Conservation (phyloP, 2,888 invertebrate genomes). For the Homarus gammarus region DNA sequence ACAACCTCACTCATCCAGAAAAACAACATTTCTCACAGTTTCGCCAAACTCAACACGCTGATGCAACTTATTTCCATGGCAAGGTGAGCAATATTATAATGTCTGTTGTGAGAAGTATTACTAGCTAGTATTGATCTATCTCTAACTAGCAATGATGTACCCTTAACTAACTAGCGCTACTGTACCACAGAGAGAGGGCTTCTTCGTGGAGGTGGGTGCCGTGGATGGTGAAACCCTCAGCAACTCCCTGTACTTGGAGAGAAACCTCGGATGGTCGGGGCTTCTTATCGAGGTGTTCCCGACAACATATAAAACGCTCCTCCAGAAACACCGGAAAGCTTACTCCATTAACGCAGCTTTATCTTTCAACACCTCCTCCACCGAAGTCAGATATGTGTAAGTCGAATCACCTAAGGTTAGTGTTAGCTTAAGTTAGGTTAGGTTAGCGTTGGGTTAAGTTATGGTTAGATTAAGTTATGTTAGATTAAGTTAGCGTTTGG, state of each 20-base stretch:
- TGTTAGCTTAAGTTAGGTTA: too few relatives aligned
- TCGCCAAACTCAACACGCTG: neutral
- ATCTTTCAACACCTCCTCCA: too few relatives aligned
- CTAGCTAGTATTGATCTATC: too few relatives aligned
- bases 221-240: neutral
- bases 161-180: too few relatives aligned
- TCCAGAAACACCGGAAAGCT: neutral
- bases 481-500: too few relatives aligned
- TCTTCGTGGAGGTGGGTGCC: constrained; percentile 9
- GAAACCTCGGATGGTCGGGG: neutral
- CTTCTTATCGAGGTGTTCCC: constrained; percentile 7
- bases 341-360: neutral
- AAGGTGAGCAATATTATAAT: too few relatives aligned
- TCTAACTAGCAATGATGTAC: too few relatives aligned
- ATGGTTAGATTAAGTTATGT: too few relatives aligned
- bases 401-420: too few relatives aligned
- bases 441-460: too few relatives aligned
- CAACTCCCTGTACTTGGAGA: constrained; percentile 16
- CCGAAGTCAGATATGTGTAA: too few relatives aligned
- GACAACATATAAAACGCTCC: neutral
- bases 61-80: neutral
- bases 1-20: constrained; percentile 17
- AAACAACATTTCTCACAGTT: constrained; percentile 22
- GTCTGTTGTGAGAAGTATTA: too few relatives aligned
- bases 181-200: neutral